Evolutionary conservation across 1,140 invertebrate species (phyloP).

Genomic region (Cydia strobilella): DNA sequence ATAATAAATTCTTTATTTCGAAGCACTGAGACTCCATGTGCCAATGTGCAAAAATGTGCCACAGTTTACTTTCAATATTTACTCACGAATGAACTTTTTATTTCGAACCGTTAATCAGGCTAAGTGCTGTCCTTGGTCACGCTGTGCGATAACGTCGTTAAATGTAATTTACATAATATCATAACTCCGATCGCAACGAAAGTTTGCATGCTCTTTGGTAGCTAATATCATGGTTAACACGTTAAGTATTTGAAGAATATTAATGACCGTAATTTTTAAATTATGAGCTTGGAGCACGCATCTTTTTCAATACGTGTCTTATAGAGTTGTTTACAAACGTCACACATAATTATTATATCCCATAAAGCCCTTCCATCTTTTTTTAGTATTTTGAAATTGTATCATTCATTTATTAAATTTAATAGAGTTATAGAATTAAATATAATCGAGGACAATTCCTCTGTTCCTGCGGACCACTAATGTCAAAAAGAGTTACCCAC

Average conservation of each 20-base stretch:
- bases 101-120: not conserved
- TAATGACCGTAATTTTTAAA: not conserved
- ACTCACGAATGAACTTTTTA: not conserved
- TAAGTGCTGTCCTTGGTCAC: conserved; percentile 10
- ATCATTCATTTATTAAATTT: no score
- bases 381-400: no score
- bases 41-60: no score
- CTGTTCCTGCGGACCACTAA: no score
- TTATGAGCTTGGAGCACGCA: not conserved
- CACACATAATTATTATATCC: not conserved
- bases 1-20: no score
- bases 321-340: conserved; percentile 15
- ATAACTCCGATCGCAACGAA: not conserved
- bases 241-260: not conserved
- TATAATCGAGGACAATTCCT: no score
- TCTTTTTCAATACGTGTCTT: not conserved
- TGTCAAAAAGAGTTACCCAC: no score
- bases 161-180: not conserved
- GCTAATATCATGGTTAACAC: not conserved
- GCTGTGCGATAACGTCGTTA: not conserved
- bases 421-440: no score
- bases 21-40: no score
- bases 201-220: not conserved
- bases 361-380: no score
- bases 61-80: not conserved